phyloP scores from a whole-genome alignment of 2,888 invertebrate genomes.

The Cynaeus angustus region DNA sequence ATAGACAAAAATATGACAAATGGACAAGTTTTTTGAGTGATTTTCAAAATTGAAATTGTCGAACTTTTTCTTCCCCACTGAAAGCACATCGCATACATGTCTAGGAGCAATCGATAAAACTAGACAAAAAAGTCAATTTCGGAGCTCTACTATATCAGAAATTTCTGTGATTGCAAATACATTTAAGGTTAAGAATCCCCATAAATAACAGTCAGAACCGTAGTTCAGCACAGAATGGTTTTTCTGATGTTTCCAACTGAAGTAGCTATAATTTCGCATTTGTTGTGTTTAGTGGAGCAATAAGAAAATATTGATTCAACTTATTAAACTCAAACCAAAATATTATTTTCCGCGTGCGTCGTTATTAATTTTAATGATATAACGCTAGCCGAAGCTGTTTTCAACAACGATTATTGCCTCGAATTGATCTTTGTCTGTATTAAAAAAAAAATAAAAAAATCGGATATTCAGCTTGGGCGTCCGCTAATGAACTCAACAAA shows the following conservation, averaged over 20 bases:
- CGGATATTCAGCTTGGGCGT: background rate
- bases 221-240: background rate
- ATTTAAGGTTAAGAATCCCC: background rate
- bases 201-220: background rate
- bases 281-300: constrained; percentile 15
- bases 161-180: background rate
- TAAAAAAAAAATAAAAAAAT: constrained; percentile 19
- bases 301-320: constrained; percentile 20
- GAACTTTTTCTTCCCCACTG: too few relatives aligned
- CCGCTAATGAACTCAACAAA: constrained; percentile 28
- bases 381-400: background rate
- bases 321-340: constrained; percentile 16
- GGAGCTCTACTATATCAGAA: background rate
- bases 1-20: too few relatives aligned
- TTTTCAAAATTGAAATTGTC: too few relatives aligned
- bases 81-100: too few relatives aligned
- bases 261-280: constrained; percentile 12
- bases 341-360: constrained; percentile 12
- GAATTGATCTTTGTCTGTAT: constrained; percentile 11
- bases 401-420: constrained; percentile 15
- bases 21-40: too few relatives aligned
- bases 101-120: too few relatives aligned
- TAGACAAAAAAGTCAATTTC: background rate
- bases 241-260: constrained; percentile 9
- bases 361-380: constrained; percentile 31